phyloP scores from a whole-genome alignment of 2,888 invertebrate genomes.

The Drosophila gaucha region DNA sequence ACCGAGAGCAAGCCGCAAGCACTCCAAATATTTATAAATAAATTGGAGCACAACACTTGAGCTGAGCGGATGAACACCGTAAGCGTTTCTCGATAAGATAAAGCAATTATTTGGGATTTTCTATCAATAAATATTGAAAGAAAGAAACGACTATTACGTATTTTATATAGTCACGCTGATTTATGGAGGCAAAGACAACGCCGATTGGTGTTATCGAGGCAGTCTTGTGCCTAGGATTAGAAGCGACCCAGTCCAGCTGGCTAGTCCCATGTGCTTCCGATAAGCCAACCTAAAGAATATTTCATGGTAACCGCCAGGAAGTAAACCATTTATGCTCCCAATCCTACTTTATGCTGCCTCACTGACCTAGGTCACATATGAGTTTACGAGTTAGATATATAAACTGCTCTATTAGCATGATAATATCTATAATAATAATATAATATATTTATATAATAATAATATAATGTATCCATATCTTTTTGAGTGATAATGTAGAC shows the following conservation, averaged over 20 bases:
- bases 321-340: not conserved
- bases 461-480: too few relatives aligned
- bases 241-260: constrained; percentile 14
- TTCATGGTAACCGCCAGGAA: not conserved
- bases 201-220: constrained; percentile 33
- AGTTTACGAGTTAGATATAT: too few relatives aligned
- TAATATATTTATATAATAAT: too few relatives aligned
- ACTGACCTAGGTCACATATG: constrained; percentile 26
- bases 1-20: not conserved
- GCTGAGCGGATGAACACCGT: not conserved
- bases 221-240: constrained; percentile 23
- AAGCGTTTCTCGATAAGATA: constrained; percentile 55
- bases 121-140: constrained; percentile 50
- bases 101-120: constrained; percentile 38
- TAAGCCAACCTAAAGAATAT: constrained; percentile 3
- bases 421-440: too few relatives aligned
- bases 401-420: too few relatives aligned
- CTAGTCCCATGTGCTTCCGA: not conserved
- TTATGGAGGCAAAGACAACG: constrained; percentile 40
- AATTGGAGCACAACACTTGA: constrained; percentile 3
- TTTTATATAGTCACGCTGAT: constrained; percentile 23
- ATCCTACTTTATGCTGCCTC: not conserved
- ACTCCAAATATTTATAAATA: constrained; percentile 29
- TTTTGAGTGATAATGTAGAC: too few relatives aligned
- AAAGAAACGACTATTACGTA: constrained; percentile 5